These are phyloP conservation scores for Excalfactoria chinensis DNA, from an alignment of 2,113 vertebrate genomes.

Conservation along the genomic window DNA sequence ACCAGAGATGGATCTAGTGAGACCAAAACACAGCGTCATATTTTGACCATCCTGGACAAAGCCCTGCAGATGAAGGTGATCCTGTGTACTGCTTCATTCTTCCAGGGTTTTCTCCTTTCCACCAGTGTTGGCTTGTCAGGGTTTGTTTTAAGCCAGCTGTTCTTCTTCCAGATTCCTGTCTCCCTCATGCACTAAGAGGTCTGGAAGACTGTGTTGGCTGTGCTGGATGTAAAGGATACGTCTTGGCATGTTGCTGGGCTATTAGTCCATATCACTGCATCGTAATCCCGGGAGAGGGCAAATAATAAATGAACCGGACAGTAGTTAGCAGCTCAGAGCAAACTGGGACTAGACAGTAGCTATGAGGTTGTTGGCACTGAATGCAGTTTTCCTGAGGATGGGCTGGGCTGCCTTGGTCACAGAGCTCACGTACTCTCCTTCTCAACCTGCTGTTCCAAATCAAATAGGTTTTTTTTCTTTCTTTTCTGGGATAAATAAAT, in stretches of 20 bases:
- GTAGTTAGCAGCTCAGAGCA: neutral
- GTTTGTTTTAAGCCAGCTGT: conserved; percentile 48
- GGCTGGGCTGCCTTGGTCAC: neutral
- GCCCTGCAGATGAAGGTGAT: neutral
- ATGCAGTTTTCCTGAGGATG: neutral
- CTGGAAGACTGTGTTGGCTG: conserved; percentile 57
- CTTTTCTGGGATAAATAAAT: conserved; percentile 32
- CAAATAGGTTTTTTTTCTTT: neutral
- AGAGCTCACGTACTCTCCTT: neutral
- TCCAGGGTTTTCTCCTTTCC: conserved; percentile 27
- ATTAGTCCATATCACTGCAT: neutral
- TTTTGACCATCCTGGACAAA: neutral
- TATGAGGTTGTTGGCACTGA: neutral
- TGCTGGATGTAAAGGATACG: conserved; percentile 28
- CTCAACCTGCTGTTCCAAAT: conserved; percentile 17
- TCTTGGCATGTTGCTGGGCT: conserved; percentile 50
- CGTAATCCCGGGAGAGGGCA: neutral
- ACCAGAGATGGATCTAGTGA: neutral
- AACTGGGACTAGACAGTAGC: neutral
- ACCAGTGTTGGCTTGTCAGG: conserved; percentile 2
- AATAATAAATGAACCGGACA: conserved; percentile 36
- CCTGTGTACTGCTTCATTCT: neutral
- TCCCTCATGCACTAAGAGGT: conserved; percentile 41
- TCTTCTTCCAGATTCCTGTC: conserved; percentile 56
- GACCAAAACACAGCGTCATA: neutral